Base-by-base conservation (phyloP, 2,113 vertebrate species). In the Marmota monax region DNA sequence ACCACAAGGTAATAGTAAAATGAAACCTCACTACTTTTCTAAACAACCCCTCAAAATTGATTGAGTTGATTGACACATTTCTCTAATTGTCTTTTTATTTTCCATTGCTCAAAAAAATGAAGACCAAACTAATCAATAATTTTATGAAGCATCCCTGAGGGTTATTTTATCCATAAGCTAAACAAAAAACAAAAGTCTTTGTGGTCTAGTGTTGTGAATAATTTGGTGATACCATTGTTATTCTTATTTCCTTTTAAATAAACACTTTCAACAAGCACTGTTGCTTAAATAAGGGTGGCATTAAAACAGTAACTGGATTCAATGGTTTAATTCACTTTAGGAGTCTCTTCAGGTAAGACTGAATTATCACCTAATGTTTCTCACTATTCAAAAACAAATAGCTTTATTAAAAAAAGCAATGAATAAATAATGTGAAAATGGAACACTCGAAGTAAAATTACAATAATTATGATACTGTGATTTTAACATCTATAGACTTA, bases 71-170 rank as follows among this genome's bases (percentile, higher is more conserved):
- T 92, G 92, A 84, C 3, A 87, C 23, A 91, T 88, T 92, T 98
- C 88, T 92, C 69, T 53, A 91, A 88, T 63, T 93, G 73, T 34
- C 34, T 78, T 95, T 92, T 39, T 90, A 42, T 7, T 93, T 63
- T 72, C 90, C 82, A 73, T 70, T 92, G 48, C 77, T 92, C 87
- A 90, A 63, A 90, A 97, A 95, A 97, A 93, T 45, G 29, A 83
- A 58, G 17, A 79, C 48, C 88, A 22, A 87, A 97, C 65, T 96
- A 96, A 78, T 84, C 42, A 78, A 94, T 20, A 92, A 93, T 92
- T 39, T 97, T 85, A 82, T 72, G 76, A 87, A 90, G 39, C 80
- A 95, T 87, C 80, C 4, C 92, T 84, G 23, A 93, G 76, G 86
- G 53, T 56, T 83, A 51, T 76, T 92, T 94, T 90, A 87, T 88